Base-by-base conservation (phyloP, 2,888 invertebrate species). In the Meghimatium bilineatum region DNA sequence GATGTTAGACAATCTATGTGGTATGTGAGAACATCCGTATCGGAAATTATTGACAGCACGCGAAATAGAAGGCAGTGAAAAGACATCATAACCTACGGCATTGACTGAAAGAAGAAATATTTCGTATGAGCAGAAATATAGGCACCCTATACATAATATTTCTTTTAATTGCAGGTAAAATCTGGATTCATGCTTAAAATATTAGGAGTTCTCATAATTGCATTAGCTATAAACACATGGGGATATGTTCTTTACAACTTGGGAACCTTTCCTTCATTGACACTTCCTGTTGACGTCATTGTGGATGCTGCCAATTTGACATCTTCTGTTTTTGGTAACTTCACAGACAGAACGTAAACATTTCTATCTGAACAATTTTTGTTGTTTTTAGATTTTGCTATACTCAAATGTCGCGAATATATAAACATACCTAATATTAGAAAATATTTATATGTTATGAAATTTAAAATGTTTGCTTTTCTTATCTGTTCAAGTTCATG, bases 101-200 rank as follows among this genome's bases (percentile, higher is more conserved):
- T 32, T 74, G 1, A 1, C n/a, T 1, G 34, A 34, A 20, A 36
- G 34, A 1, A 29, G 0, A 74, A 44, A 74, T 26, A 34, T 49
- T 74, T 74, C 38, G 1, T 1, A 17, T 49, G 12, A 44, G 6
- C 12, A 12, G 6, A 44, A 44, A 44, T 44, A 44, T 44, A 8
- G 6, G 44, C 44, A 44, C 6, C 6, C 10, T 38, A 2, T 44
- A 1, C 5, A n/a, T 38, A 32, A n/a, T 3, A 76, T 8, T 14
- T 14, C 26, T 2, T 71, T 72, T 5, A 49, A 80, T 87, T 87
- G n/a, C 83, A 92, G 92, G 87, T 90, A 32, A 91, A 88, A 75
- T 83, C 89, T 36, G 92, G 92, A 5, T 83, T 88, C 26, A 80
- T 91, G 26, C 86, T 92, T 85, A 92, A 92, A 86, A 49, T 91